Percentiles rank a stretch among this genome's conserved stretches.
These are phyloP conservation scores for Zaprionus ghesquierei DNA, from an alignment of 1,140 invertebrate genomes.

Conservation along the genomic window DNA sequence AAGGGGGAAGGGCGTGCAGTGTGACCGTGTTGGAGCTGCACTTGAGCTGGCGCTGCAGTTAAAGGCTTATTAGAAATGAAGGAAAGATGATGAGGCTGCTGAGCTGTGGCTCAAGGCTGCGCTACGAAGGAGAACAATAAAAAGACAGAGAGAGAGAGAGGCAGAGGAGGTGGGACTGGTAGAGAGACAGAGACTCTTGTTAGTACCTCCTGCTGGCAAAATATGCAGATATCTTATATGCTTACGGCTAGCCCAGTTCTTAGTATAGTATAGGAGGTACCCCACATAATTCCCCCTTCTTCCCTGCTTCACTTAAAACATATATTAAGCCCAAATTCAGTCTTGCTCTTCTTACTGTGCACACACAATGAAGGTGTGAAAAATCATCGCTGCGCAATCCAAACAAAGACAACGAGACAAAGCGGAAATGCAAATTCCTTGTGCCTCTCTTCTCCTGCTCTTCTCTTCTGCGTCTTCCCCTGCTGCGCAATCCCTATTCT, in stretches of 20 bases:
- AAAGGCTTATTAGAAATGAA: constrained; percentile 41
- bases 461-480: not conserved
- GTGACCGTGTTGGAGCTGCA: constrained; percentile 19
- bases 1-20: not conserved
- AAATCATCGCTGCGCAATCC: constrained; percentile 67
- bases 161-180: too few relatives aligned
- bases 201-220: not conserved
- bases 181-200: not conserved
- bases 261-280: not conserved
- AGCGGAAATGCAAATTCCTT: constrained; percentile 71
- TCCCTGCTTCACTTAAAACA: not conserved
- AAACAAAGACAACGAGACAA: constrained; percentile 62
- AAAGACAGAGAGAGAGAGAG: not conserved
- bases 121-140: constrained; percentile 4
- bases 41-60: constrained; percentile 31
- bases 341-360: not conserved
- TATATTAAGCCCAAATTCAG: not conserved
- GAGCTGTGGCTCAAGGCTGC: not conserved
- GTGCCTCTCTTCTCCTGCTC: not conserved
- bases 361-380: constrained; percentile 59
- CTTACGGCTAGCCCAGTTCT: not conserved
- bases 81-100: not conserved
- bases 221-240: not conserved
- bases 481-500: not conserved
- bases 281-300: not conserved